Conservation (phyloP, 2,888 invertebrate species). For the Aradus depressus region DNA sequence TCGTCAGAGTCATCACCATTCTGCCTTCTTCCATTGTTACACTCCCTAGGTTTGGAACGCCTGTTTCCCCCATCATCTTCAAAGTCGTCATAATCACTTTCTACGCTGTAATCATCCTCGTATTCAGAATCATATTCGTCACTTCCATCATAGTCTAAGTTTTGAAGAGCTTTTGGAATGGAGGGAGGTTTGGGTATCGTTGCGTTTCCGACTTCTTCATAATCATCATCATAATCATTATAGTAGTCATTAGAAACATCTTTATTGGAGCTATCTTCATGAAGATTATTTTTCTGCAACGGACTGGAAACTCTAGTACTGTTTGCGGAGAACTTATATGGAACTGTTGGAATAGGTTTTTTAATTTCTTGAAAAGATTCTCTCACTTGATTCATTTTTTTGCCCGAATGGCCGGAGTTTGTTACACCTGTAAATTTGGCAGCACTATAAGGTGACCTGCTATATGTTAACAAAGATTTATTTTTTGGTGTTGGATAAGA, state of each 20-base stretch:
- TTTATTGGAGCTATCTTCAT: background rate
- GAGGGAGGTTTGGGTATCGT: constrained; percentile 42
- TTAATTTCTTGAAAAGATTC: background rate
- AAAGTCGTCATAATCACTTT: constrained; percentile 19
- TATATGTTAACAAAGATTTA: no score
- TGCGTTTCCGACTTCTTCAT: constrained; percentile 27
- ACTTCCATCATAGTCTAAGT: constrained; percentile 27
- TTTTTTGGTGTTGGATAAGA: no score
- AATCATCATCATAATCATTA: constrained; percentile 23
- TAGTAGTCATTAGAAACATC: constrained; percentile 25
- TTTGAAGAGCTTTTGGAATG: constrained; percentile 27
- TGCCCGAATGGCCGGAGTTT: no score
- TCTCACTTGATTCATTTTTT: background rate
- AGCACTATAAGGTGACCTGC: no score
- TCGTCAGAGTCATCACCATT: constrained; percentile 11
- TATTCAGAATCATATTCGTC: constrained; percentile 25
- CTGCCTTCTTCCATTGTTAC: constrained; percentile 2
- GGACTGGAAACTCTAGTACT: background rate
- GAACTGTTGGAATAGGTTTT: background rate
- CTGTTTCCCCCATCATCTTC: background rate
- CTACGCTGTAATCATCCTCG: constrained; percentile 22
- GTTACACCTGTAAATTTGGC: no score
- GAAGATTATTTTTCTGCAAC: background rate
- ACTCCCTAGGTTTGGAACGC: background rate
- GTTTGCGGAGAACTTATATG: background rate